Base-by-base conservation (phyloP, 2,888 invertebrate genomes). In the Microctonus hyperodae region DNA sequence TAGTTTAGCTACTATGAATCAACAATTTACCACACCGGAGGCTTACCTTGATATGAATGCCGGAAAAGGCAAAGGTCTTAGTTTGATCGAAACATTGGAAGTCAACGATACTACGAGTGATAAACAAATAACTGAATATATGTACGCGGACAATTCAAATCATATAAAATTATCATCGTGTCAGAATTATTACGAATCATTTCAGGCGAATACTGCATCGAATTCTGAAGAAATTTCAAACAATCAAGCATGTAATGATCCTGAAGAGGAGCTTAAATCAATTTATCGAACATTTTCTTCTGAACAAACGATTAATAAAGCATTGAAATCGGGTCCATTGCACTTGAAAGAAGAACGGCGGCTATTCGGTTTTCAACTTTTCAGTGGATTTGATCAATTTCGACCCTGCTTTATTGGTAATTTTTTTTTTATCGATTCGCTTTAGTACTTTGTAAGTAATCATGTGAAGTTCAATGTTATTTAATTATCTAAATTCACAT, bases 21-120 rank as follows among this genome's bases (percentile, higher is more conserved):
- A 58, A 1, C 60, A 64, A 10, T 70, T 73, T 1, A 65, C 69
- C 2, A 79, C 82, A 0, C 78, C 81, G 1, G 82, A 81, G 16
- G 78, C 80, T 2, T 84, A 84, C 48, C 71, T 84, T 33, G 76
- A 80, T 50, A 84, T 84, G 84, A 80, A 74, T 44, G 78, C 77
- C 0, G 76, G 78, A 16, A 73, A 75, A 31, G 78, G 73, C 28
- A 69, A 74, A 22, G 69, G 78, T 7, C 40, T 75, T 5, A 48
- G 66, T 13, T 56, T 73, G 16, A 50, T 67, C 16, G 33, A 64
- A 6, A 28, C 50, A 11, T n/a, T 9, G 28, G 51, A 61, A 13
- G 23, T 1, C 7, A 35, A 6, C 20, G 25, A 35, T 13, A 13
- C 10, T 2, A 6, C 4, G 23, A 61, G 66, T 23, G 59, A 67